These are phyloP conservation scores for Drosophila mulleri DNA, from an alignment of 2,888 invertebrate species.

Conservation along the genomic window DNA sequence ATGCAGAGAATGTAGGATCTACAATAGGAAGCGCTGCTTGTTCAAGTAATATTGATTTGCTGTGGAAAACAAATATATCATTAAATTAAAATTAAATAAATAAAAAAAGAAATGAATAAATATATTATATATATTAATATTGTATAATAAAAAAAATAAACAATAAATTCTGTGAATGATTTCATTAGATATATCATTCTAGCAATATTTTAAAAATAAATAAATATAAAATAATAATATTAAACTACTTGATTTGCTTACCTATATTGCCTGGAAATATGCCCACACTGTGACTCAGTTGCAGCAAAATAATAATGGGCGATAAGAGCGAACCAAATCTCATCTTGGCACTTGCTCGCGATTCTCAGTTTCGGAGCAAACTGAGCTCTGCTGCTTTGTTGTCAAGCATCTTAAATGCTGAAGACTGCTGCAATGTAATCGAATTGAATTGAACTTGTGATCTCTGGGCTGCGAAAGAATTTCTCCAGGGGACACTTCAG, in stretches of 20 bases:
- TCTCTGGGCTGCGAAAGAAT: not conserved
- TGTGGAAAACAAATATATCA: slow-evolving; percentile 1
- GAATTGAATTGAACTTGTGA: slow-evolving; percentile 24
- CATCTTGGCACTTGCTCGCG: slow-evolving; percentile 59
- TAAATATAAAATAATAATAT: too few species aligned
- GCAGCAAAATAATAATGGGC: slow-evolving; percentile 5
- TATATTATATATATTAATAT: too few species aligned
- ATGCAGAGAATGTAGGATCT: slow-evolving; percentile 60
- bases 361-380: slow-evolving; percentile 18
- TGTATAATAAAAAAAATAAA: too few species aligned
- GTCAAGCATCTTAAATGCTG: not conserved
- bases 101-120: too few species aligned
- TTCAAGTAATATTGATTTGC: slow-evolving; percentile 64
- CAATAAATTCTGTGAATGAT: too few species aligned
- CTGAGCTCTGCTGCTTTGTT: slow-evolving; percentile 26
- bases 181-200: too few species aligned
- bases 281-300: slow-evolving; percentile 9
- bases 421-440: slow-evolving; percentile 22
- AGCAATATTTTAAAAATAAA: too few species aligned
- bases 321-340: slow-evolving; percentile 29
- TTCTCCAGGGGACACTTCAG: slow-evolving; percentile 1
- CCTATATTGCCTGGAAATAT: slow-evolving; percentile 43
- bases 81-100: too few species aligned
- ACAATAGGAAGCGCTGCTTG: slow-evolving; percentile 62
- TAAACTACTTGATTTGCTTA: not conserved